Conservation (phyloP, 1,140 invertebrate species). For the Bombus balteatus region DNA sequence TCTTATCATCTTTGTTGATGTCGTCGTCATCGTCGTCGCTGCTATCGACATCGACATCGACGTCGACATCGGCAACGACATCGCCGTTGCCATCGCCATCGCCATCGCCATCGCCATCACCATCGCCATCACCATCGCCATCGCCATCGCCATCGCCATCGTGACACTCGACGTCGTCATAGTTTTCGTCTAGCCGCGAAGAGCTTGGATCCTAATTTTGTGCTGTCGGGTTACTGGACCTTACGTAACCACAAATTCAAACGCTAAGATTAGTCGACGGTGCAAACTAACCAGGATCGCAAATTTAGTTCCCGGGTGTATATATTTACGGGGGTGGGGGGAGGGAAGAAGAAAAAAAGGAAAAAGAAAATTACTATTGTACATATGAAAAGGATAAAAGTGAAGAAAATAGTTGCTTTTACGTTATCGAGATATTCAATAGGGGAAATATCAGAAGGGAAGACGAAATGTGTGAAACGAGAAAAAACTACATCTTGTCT, state of each 20-base stretch:
- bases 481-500: neutral
- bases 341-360: no score
- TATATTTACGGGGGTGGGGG: neutral
- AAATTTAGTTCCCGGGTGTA: slow-evolving; percentile 42
- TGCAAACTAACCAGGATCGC: slow-evolving; percentile 48
- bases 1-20: neutral
- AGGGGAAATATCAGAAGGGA: neutral
- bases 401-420: neutral
- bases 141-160: slow-evolving; percentile 9
- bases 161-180: slow-evolving; percentile 9
- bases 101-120: neutral
- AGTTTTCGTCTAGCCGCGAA: slow-evolving; percentile 58
- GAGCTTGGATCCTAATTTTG: slow-evolving; percentile 76
- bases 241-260: slow-evolving; percentile 73
- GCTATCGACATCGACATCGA: neutral
- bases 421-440: neutral
- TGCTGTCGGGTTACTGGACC: slow-evolving; percentile 76
- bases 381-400: neutral
- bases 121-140: neutral
- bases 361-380: neutral
- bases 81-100: neutral
- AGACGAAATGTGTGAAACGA: neutral
- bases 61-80: neutral
- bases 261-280: slow-evolving; percentile 64
- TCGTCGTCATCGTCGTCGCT: neutral